Evolutionary conservation across 2,888 invertebrate species (phyloP), one percentile per base, ranked within the genome.

Genomic region (Chaetogeoica ovagalla): DNA sequence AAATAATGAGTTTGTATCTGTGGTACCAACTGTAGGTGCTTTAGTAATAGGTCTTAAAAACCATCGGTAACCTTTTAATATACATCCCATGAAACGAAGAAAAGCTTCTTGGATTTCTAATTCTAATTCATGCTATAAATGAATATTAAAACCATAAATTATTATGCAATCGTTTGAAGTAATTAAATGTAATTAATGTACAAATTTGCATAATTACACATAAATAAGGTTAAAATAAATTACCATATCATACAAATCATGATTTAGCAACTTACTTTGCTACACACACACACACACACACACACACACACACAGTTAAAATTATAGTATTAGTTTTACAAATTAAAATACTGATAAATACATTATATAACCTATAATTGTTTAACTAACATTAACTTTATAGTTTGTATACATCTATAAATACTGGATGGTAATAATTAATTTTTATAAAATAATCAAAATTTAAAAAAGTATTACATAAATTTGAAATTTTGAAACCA

Each of bases 81-180:
- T 93, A 66, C 92, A 90, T 17, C 96, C 95, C 94, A 96, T 98
- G 86, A 97, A 99, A 77, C 95, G 91, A 48, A 99, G 89, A 87
- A 98, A 99, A 8, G 97, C 96, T 87, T 99, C 98, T 88, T 98
- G 98, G 83, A 99, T 98, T 87, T 95, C 93, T 84, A 96, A 88
- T 86, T 98, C 98, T 85, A 97, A 88, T 23, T 91, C 90, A 89
- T 94, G 92, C 91, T 95, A 85, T 9, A 88, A 84, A 81, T 59
- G 59, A 48, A 77, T 48, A 37, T 48, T 57, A 23, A 43, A 57
- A 62, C 66, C 21, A 75, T 21, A 55, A 55, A 70, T 6, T 70
- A 15, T n/a, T 70, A 57, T 37, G n/a, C 37, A 37, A 43, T 43
- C 2, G 6, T 57, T 9, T 48, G 2, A 13, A 13, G 15, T 48